These are phyloP conservation scores for Pogonophryne albipinna DNA, from an alignment of 2,797 vertebrate species.

Conservation along the genomic window DNA sequence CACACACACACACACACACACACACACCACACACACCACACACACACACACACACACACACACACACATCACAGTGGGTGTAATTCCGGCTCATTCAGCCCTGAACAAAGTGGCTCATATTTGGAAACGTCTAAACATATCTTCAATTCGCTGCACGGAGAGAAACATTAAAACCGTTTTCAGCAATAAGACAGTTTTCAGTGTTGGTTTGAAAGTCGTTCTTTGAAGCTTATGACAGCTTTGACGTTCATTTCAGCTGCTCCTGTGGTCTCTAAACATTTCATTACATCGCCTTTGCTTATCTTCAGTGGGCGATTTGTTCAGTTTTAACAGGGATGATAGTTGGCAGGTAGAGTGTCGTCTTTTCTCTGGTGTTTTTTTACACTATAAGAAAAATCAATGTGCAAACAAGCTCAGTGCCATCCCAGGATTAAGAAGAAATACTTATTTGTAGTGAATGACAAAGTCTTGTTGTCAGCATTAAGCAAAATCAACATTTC, in stretches of 20 bases:
- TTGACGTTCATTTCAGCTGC: constrained; percentile 50
- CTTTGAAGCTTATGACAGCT: constrained; percentile 55
- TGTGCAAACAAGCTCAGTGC: constrained; percentile 42
- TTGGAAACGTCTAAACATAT: constrained; percentile 43
- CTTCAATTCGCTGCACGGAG: constrained; percentile 29
- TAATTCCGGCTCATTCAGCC: constrained; percentile 60
- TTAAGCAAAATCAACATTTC: not conserved
- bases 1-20: constrained; percentile 7
- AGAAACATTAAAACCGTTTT: constrained; percentile 43
- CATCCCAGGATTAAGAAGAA: not conserved
- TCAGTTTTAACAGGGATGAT: constrained; percentile 38
- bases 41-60: too few species aligned
- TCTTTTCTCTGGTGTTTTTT: constrained; percentile 15
- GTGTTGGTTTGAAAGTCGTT: constrained; percentile 50
- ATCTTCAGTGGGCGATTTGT: constrained; percentile 47
- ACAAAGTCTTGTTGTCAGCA: not conserved
- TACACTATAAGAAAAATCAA: constrained; percentile 20
- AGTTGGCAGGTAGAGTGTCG: constrained; percentile 55
- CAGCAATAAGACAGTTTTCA: constrained; percentile 39
- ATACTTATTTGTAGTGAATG: not conserved
- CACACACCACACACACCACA: not conserved
- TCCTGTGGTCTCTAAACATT: constrained; percentile 57
- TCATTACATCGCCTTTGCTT: constrained; percentile 59
- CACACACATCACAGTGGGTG: constrained; percentile 19
- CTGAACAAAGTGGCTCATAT: constrained; percentile 54